Evolutionary conservation across 2,888 invertebrate species (phyloP), one percentile per base, ranked within the genome.

Genomic region (Aphrophora alni): DNA sequence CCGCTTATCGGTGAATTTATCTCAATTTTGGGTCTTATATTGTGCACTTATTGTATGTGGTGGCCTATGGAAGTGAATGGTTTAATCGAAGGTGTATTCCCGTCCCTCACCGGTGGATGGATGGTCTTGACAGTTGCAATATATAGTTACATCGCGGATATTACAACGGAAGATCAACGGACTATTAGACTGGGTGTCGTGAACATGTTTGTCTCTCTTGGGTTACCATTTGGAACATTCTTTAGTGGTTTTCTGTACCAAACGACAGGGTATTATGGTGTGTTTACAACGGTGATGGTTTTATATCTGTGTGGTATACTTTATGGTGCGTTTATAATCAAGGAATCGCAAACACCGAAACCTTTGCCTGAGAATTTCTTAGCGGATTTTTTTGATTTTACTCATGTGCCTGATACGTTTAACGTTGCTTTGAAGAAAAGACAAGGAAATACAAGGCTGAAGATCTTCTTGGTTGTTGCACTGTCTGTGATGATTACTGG

Each of bases 71-170:
- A 83, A 26, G 76, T 83, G 0, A 84, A 83, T 2, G 84, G 84
- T 0, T 17, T 84, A 10, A 72, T 83, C 38, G 84, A 84, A 72
- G 82, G 81, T 0, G 24, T 83, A 0, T 80, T 84, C 12, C 85
- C 84, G 0, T 83, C 83, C 0, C 27, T 85, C 14, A 83, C 83
- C 0, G 85, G 85, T 0, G 81, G 84, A 14, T 82, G 84, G 70
- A 81, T 81, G 12, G 77, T 83, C 38, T 82, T 83, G 80, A 81
- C 83, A 78, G 83, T 84, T 59, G 83, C 78, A 1, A 72, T 82
- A 7, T 82, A 84, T 72, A 82, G 83, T 26, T 84, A 84, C 75
- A 81, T 84, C 69, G 82, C 83, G 4, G 84, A 84, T 74, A 82
- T 81, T 51, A 79, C 81, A 14, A 70, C 81, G 1, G 73, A 71